These are phyloP conservation scores for Caenorhabditis plicata DNA, from an alignment of 2,888 invertebrate genomes.

Conservation along the genomic window DNA sequence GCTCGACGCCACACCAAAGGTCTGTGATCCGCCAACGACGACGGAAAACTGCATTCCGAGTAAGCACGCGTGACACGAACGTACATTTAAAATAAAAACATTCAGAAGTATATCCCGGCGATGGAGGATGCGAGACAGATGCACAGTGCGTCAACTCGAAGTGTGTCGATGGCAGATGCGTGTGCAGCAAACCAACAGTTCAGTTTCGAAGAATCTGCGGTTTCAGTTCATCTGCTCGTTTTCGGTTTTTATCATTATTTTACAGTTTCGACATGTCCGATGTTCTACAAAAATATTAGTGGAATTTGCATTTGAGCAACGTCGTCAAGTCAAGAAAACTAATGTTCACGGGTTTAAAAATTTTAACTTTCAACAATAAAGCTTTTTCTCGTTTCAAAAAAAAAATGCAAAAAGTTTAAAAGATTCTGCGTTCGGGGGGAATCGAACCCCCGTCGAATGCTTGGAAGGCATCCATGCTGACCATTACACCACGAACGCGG, in stretches of 20 bases:
- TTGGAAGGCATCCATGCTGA: constrained; percentile 51
- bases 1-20: too few species aligned
- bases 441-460: constrained; percentile 48
- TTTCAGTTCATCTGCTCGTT: constrained; percentile 7
- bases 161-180: constrained; percentile 48
- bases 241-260: not conserved
- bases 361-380: too few species aligned
- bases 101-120: constrained; percentile 39
- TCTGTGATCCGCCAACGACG: too few species aligned
- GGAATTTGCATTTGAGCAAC: constrained; percentile 22
- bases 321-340: too few species aligned
- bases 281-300: constrained; percentile 26
- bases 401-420: too few species aligned
- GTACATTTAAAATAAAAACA: too few species aligned
- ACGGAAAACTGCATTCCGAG: constrained; percentile 16
- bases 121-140: constrained; percentile 39
- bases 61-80: constrained; percentile 1
- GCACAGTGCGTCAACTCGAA: constrained; percentile 44
- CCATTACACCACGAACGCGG: constrained; percentile 47
- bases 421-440: constrained; percentile 45
- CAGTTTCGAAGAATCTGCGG: constrained; percentile 40
- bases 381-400: too few species aligned
- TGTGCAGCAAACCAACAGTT: constrained; percentile 42
- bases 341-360: too few species aligned
- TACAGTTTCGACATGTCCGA: constrained; percentile 23